These are phyloP conservation scores for Amblyraja radiata DNA, from an alignment of 2,797 vertebrate species.

Conservation along the genomic window DNA sequence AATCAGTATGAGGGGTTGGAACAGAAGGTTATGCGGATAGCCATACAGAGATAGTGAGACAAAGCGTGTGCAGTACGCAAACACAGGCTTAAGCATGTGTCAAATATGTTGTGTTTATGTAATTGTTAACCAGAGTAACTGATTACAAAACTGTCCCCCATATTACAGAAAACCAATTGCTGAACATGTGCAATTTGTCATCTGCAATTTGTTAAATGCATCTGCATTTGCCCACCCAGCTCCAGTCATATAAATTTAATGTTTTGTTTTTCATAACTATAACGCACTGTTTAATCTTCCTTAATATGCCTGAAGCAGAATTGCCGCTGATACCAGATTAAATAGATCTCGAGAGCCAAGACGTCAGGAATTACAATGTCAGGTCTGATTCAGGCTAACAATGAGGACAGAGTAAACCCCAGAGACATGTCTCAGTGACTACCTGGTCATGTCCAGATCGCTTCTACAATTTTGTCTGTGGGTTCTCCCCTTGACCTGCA, in stretches of 20 bases:
- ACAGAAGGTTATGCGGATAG: too few relatives aligned
- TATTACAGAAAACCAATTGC: background rate
- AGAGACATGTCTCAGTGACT: background rate
- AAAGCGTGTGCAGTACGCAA: background rate
- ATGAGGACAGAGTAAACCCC: background rate
- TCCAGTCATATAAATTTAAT: background rate
- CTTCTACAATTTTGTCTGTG: background rate
- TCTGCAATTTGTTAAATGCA: too few relatives aligned
- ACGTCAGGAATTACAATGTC: background rate
- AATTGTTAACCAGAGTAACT: background rate
- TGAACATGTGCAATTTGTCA: background rate
- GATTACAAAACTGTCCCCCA: background rate
- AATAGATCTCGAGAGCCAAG: background rate
- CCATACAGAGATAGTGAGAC: background rate
- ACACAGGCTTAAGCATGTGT: background rate
- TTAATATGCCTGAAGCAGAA: background rate
- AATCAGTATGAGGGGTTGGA: background rate
- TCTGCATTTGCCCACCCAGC: too few relatives aligned
- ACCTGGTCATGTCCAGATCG: background rate
- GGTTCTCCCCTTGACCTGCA: background rate
- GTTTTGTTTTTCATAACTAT: background rate
- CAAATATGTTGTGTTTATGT: background rate
- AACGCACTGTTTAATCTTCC: background rate
- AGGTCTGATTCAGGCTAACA: background rate
- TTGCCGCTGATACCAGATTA: background rate